Evolutionary conservation across 2,113 vertebrate species (phyloP).

Genomic region (Macquaria ambigua): DNA sequence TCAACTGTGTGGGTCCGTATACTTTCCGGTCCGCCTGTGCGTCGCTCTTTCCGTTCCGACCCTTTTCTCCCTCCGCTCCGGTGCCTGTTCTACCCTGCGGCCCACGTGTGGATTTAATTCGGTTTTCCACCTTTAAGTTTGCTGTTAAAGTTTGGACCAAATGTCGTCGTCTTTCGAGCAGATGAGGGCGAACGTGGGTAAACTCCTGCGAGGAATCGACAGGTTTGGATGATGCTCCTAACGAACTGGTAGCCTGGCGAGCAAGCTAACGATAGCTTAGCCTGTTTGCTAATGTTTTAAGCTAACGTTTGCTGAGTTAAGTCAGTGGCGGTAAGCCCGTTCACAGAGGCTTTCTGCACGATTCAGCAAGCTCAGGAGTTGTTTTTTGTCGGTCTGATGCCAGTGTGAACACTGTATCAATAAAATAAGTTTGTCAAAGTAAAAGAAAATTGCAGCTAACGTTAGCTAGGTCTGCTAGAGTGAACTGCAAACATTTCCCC

Average conservation of each 20-base stretch:
- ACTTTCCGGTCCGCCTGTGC: constrained; percentile 41
- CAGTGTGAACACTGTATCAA: background rate
- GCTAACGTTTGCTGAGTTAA: constrained; percentile 30
- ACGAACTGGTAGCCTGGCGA: background rate
- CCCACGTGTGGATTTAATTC: constrained; percentile 69
- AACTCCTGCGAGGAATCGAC: constrained; percentile 93
- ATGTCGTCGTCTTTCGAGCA: constrained; percentile 92
- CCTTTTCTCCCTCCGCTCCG: background rate
- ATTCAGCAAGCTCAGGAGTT: too few relatives aligned
- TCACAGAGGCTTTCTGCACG: background rate
- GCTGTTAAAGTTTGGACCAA: background rate
- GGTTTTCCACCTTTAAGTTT: background rate
- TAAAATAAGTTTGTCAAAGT: background rate
- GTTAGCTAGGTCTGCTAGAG: background rate
- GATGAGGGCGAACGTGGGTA: constrained; percentile 93
- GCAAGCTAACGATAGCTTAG: constrained; percentile 22
- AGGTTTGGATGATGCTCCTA: constrained; percentile 76
- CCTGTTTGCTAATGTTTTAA: constrained; percentile 34
- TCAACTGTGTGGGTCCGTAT: background rate
- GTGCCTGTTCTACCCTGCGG: background rate
- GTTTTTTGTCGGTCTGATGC: background rate
- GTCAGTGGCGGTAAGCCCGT: background rate
- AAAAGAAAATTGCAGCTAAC: background rate
- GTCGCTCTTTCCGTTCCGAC: constrained; percentile 59
- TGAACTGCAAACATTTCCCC: background rate